Conservation (phyloP, 2,797 vertebrate species). For the Chiroxiphia lanceolata region DNA sequence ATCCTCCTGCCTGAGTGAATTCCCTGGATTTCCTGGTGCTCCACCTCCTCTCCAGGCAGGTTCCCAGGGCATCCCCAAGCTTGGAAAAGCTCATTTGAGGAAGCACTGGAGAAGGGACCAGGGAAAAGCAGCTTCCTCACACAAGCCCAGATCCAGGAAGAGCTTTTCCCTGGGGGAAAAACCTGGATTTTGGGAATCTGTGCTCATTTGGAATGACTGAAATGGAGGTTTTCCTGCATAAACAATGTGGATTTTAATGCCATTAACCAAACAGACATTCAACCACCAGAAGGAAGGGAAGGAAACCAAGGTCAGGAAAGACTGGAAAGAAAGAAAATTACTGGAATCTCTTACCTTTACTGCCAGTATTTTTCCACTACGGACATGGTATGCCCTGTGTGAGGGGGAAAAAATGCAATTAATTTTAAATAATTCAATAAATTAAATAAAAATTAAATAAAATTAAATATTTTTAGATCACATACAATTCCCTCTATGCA, state of each 20-base stretch:
- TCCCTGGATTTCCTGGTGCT: not conserved
- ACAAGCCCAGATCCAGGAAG: not conserved
- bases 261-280: not conserved
- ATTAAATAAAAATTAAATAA: not conserved
- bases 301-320: not conserved
- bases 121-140: not conserved
- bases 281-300: not conserved
- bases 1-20: not conserved
- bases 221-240: not conserved
- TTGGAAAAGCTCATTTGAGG: not conserved
- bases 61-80: not conserved
- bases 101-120: not conserved
- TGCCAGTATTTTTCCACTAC: slow-evolving; percentile 91
- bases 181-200: not conserved
- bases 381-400: slow-evolving; percentile 89
- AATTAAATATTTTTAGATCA: not conserved
- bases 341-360: slow-evolving; percentile 88
- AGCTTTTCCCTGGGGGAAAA: not conserved
- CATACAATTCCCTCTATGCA: not conserved
- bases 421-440: not conserved
- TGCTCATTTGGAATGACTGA: not conserved
- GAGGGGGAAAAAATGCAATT: slow-evolving; percentile 19
- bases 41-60: not conserved
- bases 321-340: not conserved
- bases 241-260: not conserved